These are phyloP conservation scores for Tetraodon nigroviridis DNA, from an alignment of 2,113 vertebrate species.

Conservation along the genomic window DNA sequence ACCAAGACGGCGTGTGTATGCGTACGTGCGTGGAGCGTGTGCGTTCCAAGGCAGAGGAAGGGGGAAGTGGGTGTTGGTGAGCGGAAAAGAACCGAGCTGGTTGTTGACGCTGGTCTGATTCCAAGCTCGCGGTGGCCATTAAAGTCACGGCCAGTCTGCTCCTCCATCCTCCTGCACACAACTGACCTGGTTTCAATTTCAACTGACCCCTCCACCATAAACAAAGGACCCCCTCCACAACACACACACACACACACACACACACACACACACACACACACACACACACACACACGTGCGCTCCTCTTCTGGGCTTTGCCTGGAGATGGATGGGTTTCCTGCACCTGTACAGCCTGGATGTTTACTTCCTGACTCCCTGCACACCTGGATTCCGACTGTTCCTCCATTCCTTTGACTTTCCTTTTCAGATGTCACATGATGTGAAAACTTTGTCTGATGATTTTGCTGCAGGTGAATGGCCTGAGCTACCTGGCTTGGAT, in stretches of 20 bases:
- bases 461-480: too few relatives aligned
- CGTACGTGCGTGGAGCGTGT: conserved; percentile 20
- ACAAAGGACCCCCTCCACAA: not conserved
- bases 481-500: too few relatives aligned
- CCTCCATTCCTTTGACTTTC: conserved; percentile 35
- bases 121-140: conserved; percentile 30
- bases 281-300: conserved; percentile 3
- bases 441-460: too few relatives aligned
- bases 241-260: not conserved
- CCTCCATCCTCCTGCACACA: conserved; percentile 24
- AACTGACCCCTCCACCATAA: not conserved
- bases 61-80: not conserved
- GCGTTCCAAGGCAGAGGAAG: not conserved
- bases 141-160: conserved; percentile 27
- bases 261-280: conserved; percentile 7
- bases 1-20: conserved; percentile 33
- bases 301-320: conserved; percentile 25
- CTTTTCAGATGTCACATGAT: not conserved
- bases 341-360: conserved; percentile 61
- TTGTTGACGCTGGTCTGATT: conserved; percentile 31
- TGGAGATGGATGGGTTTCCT: conserved; percentile 60
- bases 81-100: too few relatives aligned
- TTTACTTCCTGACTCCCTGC: conserved; percentile 62
- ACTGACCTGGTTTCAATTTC: conserved; percentile 28
- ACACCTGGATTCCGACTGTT: conserved; percentile 63